Percentiles rank a stretch among this genome's conserved stretches.
phyloP scores from a whole-genome alignment of 2,888 invertebrate species.

The Malacosoma neustria region DNA sequence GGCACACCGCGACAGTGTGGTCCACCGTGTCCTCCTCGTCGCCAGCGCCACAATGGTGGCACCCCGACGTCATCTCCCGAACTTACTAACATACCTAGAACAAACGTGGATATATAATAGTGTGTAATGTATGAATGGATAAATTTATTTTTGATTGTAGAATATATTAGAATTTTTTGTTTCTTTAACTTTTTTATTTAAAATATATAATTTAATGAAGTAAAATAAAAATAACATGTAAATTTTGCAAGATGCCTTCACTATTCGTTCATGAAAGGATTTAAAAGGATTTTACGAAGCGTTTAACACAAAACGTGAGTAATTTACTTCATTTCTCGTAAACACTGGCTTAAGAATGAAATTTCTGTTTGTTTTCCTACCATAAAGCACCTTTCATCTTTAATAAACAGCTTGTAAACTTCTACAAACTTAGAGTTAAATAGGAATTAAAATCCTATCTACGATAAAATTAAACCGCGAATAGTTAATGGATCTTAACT shows the following conservation, averaged over 20 bases:
- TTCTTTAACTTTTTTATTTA: no score
- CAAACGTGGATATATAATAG: no score
- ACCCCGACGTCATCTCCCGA: no score
- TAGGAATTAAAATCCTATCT: slow-evolving; percentile 57
- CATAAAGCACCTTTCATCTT: slow-evolving; percentile 28
- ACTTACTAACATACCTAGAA: no score
- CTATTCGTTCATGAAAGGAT: slow-evolving; percentile 1
- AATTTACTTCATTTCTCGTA: slow-evolving; percentile 11
- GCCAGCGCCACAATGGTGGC: no score
- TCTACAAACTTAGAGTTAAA: slow-evolving; percentile 33
- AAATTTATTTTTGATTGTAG: no score
- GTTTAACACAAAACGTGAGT: slow-evolving; percentile 10
- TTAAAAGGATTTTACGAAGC: slow-evolving; percentile 5
- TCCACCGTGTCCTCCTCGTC: no score
- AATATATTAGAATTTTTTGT: no score
- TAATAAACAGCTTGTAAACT: slow-evolving; percentile 29
- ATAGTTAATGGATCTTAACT: slow-evolving; percentile 67
- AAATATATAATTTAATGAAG: no score
- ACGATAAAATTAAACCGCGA: slow-evolving; percentile 58
- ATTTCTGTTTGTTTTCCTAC: slow-evolving; percentile 17
- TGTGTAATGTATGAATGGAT: no score
- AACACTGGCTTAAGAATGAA: slow-evolving; percentile 9
- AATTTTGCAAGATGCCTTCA: not conserved
- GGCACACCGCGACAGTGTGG: no score
- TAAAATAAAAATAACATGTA: not conserved